Conservation (phyloP, 2,888 invertebrate species). For the Drosophila subquinaria region DNA sequence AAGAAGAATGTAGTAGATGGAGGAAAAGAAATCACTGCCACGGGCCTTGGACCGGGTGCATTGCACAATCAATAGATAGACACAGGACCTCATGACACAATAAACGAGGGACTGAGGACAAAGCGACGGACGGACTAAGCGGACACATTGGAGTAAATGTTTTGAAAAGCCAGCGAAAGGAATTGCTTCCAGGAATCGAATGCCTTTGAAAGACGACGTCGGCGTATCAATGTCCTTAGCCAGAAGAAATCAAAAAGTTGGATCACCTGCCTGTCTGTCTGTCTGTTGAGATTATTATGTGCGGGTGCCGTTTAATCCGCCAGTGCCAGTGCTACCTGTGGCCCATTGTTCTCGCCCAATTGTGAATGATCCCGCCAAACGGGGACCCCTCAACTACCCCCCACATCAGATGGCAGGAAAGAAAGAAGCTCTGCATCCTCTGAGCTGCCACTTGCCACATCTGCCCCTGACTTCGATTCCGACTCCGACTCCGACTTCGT, state of each 20-base stretch:
- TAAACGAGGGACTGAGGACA: conserved; percentile 33
- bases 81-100: conserved; percentile 71
- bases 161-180: conserved; percentile 84
- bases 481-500: conserved; percentile 26
- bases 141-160: conserved; percentile 82
- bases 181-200: conserved; percentile 84
- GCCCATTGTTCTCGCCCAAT: conserved; percentile 61
- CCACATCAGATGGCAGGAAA: neutral
- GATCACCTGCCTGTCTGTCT: conserved; percentile 71
- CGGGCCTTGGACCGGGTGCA: conserved; percentile 80
- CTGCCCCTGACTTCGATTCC: conserved; percentile 66
- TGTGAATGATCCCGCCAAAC: conserved; percentile 71
- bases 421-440: conserved; percentile 37
- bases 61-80: conserved; percentile 76
- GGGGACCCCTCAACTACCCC: conserved; percentile 18
- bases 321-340: conserved; percentile 75
- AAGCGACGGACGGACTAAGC: conserved; percentile 31
- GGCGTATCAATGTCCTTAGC: conserved; percentile 81
- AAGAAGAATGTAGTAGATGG: conserved; percentile 9
- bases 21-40: conserved; percentile 81
- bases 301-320: conserved; percentile 64
- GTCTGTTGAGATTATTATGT: conserved; percentile 65
- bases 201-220: conserved; percentile 34
- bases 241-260: conserved; percentile 83
- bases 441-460: conserved; percentile 71